A percentile compares a stretch with the other conserved stretches of the same genome.
These are phyloP conservation scores for Trachemys scripta DNA, from an alignment of 2,113 vertebrate species.

Conservation along the genomic window DNA sequence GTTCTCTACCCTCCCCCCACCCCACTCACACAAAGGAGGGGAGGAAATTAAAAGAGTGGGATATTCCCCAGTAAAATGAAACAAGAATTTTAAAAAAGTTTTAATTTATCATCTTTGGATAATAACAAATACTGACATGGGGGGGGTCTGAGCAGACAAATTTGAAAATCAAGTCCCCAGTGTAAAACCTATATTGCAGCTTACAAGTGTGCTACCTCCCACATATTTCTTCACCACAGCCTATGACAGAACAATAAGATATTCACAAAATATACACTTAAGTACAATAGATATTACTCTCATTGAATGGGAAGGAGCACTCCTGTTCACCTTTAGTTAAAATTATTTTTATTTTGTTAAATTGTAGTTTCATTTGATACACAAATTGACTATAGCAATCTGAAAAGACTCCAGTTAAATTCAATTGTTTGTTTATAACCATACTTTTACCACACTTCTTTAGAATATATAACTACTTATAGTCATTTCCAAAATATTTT, in stretches of 20 bases:
- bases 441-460: not conserved
- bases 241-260: not conserved
- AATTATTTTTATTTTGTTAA: not conserved
- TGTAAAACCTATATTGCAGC: not conserved
- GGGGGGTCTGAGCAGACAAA: not conserved
- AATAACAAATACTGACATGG: conserved; percentile 3
- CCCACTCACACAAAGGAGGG: not conserved
- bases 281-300: not conserved
- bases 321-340: not conserved
- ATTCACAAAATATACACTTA: not conserved
- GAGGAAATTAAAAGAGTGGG: not conserved
- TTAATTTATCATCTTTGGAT: not conserved
- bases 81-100: not conserved
- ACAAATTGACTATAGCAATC: not conserved
- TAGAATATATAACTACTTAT: not conserved
- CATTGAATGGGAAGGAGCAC: not conserved
- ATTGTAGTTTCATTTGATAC: not conserved
- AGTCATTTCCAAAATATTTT: conserved; percentile 39
- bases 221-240: not conserved
- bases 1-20: not conserved
- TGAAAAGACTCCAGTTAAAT: conserved; percentile 32
- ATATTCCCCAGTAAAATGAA: not conserved
- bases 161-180: not conserved
- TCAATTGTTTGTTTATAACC: not conserved
- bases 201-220: not conserved